Evolutionary conservation across 2,888 invertebrate genomes (phyloP), one percentile per base, ranked within the genome.

Genomic region (Melipona bicolor): DNA sequence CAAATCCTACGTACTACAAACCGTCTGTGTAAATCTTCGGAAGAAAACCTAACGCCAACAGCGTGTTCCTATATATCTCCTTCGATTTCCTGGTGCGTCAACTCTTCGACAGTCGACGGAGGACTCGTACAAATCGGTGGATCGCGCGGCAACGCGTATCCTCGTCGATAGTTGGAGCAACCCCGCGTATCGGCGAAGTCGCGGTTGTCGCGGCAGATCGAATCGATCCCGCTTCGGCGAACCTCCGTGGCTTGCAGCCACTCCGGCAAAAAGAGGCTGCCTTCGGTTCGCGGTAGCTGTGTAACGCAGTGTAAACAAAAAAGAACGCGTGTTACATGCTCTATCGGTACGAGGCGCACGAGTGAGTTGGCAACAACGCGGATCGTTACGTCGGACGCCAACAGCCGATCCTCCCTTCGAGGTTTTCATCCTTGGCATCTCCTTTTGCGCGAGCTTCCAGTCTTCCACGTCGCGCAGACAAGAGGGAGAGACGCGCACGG

Each of bases 301-400:
- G 92, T 93, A 92, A 93, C 91, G 91, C 91, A 86, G 91, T 90
- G 93, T 91, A 91, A 91, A 91, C 88, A 92, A 92, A 91, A 91
- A 90, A 88, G 84, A 65, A 85, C 87, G 89, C 85, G 85, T 87
- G 88, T 90, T 90, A 88, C 86, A 85, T 80, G 86, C 65, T 79
- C 73, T 81, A 80, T 79, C 79, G 9, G 9, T 43, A 43, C 52
- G 79, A 73, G 27, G 27, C 21, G 72, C 78, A 84, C 78, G 68
- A 83, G 82, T 82, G 87, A 91, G 80, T 85, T 85, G 89, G 91
- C 91, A 92, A 92, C 92, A 91, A 91, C 89, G 90, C 85, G 49
- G 85, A 89, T 88, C 81, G 88, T 91, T 90, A 89, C 87, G 74
- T 79, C 5, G 81, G 56, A 73, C 68, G 75, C 71, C 64, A 72